A percentile compares a stretch with the other conserved stretches of the same genome.
Conservation (phyloP, 2,888 invertebrate genomes). For the Cyrtodaria siliqua region DNA sequence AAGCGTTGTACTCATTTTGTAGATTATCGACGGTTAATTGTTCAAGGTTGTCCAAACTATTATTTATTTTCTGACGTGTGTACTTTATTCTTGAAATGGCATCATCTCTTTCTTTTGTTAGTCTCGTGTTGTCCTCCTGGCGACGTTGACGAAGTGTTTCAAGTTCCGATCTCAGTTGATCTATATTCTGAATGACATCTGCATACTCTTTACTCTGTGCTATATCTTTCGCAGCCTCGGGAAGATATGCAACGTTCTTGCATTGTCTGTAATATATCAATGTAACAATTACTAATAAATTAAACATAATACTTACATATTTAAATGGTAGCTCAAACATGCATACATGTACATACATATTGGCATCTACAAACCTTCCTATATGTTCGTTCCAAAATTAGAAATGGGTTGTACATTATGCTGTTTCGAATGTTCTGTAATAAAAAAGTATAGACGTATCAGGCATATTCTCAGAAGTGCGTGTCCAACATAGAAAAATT, state of each 20-base stretch:
- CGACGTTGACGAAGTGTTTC: conserved; percentile 23
- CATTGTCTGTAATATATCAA: conserved; percentile 22
- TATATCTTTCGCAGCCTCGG: conserved; percentile 28
- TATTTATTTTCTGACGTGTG: conserved; percentile 19
- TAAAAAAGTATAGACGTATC: too few species aligned
- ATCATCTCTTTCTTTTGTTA: conserved; percentile 29
- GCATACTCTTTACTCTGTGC: conserved; percentile 34
- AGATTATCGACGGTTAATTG: conserved; percentile 17
- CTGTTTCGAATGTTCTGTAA: too few species aligned
- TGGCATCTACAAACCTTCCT: too few species aligned
- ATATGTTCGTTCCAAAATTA: too few species aligned
- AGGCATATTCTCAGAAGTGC: too few species aligned
- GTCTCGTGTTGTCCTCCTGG: conserved; percentile 25
- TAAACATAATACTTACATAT: too few species aligned
- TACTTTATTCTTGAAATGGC: conserved; percentile 26
- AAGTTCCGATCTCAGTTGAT: conserved; percentile 40
- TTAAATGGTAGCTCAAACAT: too few species aligned
- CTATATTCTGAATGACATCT: conserved; percentile 18
- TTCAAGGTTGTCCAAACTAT: conserved; percentile 29
- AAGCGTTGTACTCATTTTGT: conserved; percentile 28
- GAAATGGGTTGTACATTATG: too few species aligned
- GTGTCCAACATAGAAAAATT: too few species aligned
- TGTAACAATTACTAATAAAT: too few species aligned
- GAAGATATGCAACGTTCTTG: conserved; percentile 31
- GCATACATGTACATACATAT: too few species aligned